Conservation (phyloP, 2,797 vertebrate genomes). For the Ispidina picta region DNA sequence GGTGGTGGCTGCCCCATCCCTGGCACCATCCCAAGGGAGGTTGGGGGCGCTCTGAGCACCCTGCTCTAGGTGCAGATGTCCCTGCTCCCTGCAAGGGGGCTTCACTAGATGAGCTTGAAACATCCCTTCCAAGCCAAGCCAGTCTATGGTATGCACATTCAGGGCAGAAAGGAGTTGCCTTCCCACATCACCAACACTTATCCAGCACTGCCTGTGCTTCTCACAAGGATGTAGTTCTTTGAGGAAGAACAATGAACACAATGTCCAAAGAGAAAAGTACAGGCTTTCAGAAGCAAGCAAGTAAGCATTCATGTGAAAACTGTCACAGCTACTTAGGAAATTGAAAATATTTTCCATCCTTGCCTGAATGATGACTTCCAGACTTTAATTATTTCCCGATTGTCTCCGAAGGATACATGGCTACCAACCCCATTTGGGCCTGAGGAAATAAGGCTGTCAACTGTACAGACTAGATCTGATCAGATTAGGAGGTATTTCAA, state of each 20-base stretch:
- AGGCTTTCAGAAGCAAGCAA: constrained; percentile 16
- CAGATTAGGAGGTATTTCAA: neutral
- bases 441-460: constrained; percentile 23
- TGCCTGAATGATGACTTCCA: constrained; percentile 26
- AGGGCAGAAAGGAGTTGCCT: neutral
- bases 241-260: neutral
- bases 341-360: constrained; percentile 34
- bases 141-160: neutral
- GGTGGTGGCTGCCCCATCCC: neutral
- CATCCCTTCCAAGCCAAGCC: neutral
- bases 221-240: neutral
- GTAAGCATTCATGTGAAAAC: neutral
- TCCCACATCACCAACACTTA: neutral
- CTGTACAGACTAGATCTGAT: neutral
- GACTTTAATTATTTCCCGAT: constrained; percentile 23
- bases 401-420: neutral
- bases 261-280: neutral
- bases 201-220: neutral
- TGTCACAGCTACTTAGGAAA: constrained; percentile 28
- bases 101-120: neutral
- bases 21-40: neutral
- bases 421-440: neutral
- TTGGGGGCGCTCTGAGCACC: neutral
- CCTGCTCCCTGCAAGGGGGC: neutral
- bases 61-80: neutral